Base-by-base conservation (phyloP, 1,140 invertebrate genomes). In the Drosophila tsacasi region DNA sequence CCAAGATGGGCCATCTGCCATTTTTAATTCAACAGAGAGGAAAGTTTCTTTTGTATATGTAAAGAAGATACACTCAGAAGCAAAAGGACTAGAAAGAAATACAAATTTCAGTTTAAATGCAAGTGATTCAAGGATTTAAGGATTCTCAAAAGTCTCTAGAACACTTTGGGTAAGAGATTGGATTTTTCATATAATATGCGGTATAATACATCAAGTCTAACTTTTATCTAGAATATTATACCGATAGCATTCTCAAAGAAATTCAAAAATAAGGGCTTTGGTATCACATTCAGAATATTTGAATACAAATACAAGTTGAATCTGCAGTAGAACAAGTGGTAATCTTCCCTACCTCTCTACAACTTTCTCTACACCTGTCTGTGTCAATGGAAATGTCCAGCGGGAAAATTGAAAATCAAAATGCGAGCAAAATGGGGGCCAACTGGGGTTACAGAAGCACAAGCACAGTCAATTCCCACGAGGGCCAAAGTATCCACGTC, bases 391-490 rank as follows among this genome's bases (percentile, higher is more conserved):
- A 63, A 78, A 81, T 83, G 68, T 78, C 75, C 78, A 81, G 69
- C 52, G 66, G 72, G 67, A 54, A 77, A 77, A 76, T 77, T 50
- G 40, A 21, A 76, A 90, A 90, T 85, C 85, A 80, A 89, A 89
- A 85, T 76, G 85, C 81, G 85, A 79, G 85, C 81, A 90, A 90
- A 90, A 90, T 90, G 79, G 79, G 84, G 85, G 85, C 85, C 85
- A 90, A 90, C 76, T 90, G 81, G 85, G 85, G 85, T 85, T 84
- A 90, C 82, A 83, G 72, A 71, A 89, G 69, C 72, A 76, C 73
- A 80, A 81, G 59, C 84, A 69, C 37, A 67, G 66, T 55, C 84
- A 76, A 84, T 79, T 87, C 81, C 84, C 84, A 66, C 63, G 23
- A 77, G 83, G 42, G 60, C 49, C 47, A 37, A 42, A 32, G 40